Conservation (phyloP, 2,797 vertebrate genomes). For the Anas flavirostris region DNA sequence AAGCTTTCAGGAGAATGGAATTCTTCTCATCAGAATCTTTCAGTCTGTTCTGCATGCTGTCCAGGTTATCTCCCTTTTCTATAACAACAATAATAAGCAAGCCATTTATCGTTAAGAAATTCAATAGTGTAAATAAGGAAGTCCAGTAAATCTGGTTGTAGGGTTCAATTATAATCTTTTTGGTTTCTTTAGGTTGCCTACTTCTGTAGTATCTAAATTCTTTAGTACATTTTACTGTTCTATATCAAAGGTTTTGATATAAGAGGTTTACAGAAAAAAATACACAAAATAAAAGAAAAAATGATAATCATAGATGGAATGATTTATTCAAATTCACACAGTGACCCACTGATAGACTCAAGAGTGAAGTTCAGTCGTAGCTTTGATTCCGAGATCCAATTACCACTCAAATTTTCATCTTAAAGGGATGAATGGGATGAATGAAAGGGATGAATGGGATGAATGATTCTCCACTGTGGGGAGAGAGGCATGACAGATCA, state of each 20-base stretch:
- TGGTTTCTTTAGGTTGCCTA: background rate
- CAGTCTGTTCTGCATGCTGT: slow-evolving; percentile 82
- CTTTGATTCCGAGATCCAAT: background rate
- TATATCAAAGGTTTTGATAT: background rate
- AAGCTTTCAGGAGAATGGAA: slow-evolving; percentile 82
- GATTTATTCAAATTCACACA: background rate
- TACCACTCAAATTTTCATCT: background rate
- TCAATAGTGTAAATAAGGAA: background rate
- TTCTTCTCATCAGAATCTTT: slow-evolving; percentile 87
- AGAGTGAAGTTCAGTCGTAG: background rate
- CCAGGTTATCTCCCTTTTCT: slow-evolving; percentile 86
- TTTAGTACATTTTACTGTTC: background rate
- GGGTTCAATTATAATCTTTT: background rate
- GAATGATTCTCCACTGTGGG: background rate
- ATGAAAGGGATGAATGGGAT: background rate
- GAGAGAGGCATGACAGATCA: background rate
- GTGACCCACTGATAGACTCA: background rate
- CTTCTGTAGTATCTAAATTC: background rate
- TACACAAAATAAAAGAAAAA: background rate
- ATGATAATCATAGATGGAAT: background rate
- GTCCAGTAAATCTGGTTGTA: background rate
- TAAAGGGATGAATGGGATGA: background rate
- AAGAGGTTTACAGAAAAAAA: background rate
- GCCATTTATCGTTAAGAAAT: background rate
- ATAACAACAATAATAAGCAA: background rate